These are phyloP conservation scores for Daphoenositta chrysoptera DNA, from an alignment of 2,113 vertebrate genomes.

Conservation along the genomic window DNA sequence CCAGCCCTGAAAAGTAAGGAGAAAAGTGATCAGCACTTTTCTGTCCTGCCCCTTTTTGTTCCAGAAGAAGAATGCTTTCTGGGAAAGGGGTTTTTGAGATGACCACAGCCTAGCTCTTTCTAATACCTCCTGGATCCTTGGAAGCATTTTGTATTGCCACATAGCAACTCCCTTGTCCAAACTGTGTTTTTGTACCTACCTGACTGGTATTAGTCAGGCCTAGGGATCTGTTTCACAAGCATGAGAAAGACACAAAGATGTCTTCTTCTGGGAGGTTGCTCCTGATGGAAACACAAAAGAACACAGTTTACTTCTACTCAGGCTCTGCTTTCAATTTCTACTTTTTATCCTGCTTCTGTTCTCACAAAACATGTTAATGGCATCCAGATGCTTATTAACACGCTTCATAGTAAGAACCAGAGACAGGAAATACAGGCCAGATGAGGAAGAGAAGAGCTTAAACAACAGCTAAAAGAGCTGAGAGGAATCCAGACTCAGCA, in stretches of 20 bases:
- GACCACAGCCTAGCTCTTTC: neutral
- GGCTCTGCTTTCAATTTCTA: constrained; percentile 1
- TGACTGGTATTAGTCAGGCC: neutral
- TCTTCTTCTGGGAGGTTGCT: neutral
- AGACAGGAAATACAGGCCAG: constrained; percentile 58
- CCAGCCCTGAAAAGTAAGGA: neutral
- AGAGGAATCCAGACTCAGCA: neutral
- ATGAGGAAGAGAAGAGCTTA: constrained; percentile 22
- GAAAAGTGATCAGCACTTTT: neutral
- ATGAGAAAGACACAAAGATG: neutral
- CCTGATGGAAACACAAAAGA: neutral
- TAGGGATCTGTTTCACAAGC: neutral
- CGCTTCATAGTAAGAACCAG: neutral
- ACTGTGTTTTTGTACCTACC: neutral
- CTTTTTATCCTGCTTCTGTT: constrained; percentile 41
- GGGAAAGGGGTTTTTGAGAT: neutral
- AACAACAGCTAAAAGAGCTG: neutral
- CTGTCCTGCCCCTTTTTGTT: neutral
- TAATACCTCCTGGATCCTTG: neutral
- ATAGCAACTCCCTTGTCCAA: neutral
- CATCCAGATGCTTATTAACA: constrained; percentile 58
- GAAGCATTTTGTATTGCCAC: neutral
- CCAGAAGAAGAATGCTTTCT: neutral
- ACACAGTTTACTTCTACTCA: neutral
- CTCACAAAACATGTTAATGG: constrained; percentile 31